Percentiles rank a stretch among this genome's conserved stretches.
Evolutionary conservation across 2,888 invertebrate species (phyloP).

Genomic region (Eilema griseolum): DNA sequence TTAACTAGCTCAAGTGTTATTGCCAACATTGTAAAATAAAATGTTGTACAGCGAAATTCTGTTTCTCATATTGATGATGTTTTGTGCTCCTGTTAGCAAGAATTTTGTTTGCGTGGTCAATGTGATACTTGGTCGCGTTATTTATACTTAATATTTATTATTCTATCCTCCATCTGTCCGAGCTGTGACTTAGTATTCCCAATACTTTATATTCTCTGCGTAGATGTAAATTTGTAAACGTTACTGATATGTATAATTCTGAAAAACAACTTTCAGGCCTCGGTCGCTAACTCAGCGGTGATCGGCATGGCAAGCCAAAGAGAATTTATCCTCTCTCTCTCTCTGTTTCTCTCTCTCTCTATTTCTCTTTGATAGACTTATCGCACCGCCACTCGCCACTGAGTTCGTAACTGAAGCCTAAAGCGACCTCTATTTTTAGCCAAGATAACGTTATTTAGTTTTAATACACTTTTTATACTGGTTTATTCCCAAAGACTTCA

Average conservation of each 20-base stretch:
- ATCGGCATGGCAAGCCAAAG: too few species aligned
- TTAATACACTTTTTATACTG: background rate
- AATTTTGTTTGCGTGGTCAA: background rate
- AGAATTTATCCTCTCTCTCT: too few species aligned
- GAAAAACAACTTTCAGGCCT: too few species aligned
- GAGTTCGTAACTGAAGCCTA: too few species aligned
- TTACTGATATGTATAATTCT: background rate
- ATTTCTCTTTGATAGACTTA: too few species aligned
- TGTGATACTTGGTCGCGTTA: background rate
- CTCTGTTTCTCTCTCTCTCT: too few species aligned
- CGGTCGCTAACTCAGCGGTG: too few species aligned
- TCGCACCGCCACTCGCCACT: too few species aligned
- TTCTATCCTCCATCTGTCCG: background rate
- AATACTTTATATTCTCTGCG: slow-evolving; percentile 4
- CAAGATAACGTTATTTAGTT: background rate
- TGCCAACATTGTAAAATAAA: background rate
- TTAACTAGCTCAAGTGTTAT: background rate
- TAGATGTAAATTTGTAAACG: background rate
- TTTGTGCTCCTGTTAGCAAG: background rate
- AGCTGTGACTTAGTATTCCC: background rate
- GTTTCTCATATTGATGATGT: background rate
- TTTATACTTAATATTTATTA: background rate
- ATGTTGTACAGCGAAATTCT: background rate
- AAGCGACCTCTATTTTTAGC: background rate
- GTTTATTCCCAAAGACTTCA: background rate